Base-by-base conservation (phyloP, 2,113 vertebrate species). In the Tachysurus vachellii region DNA sequence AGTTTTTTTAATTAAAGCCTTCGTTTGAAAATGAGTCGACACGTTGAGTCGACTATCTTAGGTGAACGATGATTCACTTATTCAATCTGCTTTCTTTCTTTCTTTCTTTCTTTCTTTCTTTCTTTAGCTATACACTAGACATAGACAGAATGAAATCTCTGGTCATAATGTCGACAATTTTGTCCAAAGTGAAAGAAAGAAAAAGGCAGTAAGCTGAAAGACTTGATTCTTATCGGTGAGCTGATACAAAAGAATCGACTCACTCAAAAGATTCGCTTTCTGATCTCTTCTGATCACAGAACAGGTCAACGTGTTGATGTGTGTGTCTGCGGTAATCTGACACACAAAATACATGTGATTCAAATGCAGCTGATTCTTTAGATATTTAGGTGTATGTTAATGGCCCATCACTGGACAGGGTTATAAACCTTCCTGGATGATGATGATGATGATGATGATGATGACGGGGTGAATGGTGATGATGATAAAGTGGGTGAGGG, bases 381-480 rank as follows among this genome's bases (percentile, higher is more conserved):
- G 21, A 66, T 1, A 0, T 62, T 50, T n/a, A 28, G 6, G 61
- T 68, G 80, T 47, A 36, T 19, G 28, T 71, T 16, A 57, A n/a
- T 19, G 53, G 83, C 26, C 14, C 57, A 76, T 88, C n/a, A 87
- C 31, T 84, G 80, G 44, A 88, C 36, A 83, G 64, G 53, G 28
- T 36, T 36, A 36, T 36, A 36, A 36, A 36, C 36, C 2, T 31
- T 80, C 14, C 28, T 21, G 13, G 31, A 68, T 0, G 4, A 70
- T 2, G 66, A 70, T 19, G 81, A 66, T 10, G 31, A 68, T 0
- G 4, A 70, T 2, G 66, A 70, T 19, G 81, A 66, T 10, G 59
- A 59, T 6, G 54, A 80, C 0, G 54, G 44, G 0, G 54, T 57
- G 26, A 50, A 76, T 53, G 44, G 91, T 57, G 87, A 91, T 50